A percentile compares a stretch with the other conserved stretches of the same genome.
Conservation (phyloP, 92 coral and sea anemone genomes). For the Porites cylindrica region DNA sequence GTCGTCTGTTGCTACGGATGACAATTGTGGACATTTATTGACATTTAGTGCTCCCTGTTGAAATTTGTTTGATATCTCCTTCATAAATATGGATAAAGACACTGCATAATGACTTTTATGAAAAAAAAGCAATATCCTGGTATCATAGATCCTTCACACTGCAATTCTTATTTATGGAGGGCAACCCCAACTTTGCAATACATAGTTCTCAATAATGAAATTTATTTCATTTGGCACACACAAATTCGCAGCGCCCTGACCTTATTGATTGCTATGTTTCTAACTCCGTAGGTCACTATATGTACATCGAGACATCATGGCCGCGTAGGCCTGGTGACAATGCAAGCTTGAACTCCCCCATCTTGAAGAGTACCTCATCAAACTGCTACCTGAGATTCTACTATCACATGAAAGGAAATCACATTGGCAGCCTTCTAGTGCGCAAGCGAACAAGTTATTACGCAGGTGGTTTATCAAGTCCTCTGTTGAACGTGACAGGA, state of each 20-base stretch:
- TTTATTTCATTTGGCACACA: neutral
- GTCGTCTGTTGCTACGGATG: no score
- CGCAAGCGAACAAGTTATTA: conserved; percentile 64
- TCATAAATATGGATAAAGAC: no score
- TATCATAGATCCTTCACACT: no score
- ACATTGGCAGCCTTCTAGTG: conserved; percentile 91
- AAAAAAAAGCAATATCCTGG: no score
- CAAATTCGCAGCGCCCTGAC: no score
- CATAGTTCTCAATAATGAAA: no score
- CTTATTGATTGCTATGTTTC: neutral
- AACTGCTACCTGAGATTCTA: conserved; percentile 88
- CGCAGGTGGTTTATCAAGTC: conserved; percentile 68
- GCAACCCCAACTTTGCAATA: no score
- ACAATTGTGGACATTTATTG: no score
- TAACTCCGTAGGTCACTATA: conserved; percentile 76
- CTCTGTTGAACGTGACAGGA: conserved; percentile 83
- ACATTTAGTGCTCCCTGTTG: no score
- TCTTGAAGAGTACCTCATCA: conserved; percentile 75
- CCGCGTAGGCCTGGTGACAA: conserved; percentile 94
- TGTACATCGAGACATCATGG: conserved; percentile 96
- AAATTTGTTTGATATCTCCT: no score
- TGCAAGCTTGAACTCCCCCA: conserved; percentile 90
- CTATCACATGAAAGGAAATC: conserved; percentile 94
- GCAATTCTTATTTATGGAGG: no score
- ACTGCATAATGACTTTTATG: no score